Conservation (phyloP, 1,140 invertebrate genomes). For the Panulirus ornatus region DNA sequence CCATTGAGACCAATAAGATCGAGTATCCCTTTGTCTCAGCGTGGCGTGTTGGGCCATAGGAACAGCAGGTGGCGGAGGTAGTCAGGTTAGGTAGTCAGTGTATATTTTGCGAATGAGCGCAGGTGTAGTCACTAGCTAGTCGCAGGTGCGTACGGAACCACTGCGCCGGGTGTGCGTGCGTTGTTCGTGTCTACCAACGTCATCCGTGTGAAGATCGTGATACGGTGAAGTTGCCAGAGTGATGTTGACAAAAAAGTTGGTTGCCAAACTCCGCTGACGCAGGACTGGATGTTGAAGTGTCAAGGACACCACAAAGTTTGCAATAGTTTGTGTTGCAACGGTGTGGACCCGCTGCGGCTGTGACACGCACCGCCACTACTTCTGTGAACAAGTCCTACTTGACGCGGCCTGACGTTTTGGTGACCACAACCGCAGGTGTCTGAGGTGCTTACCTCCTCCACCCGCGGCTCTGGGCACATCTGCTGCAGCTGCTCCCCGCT, state of each 20-base stretch:
- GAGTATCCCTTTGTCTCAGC: constrained; percentile 57
- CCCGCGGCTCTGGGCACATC: too few relatives aligned
- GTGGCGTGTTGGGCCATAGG: constrained; percentile 42
- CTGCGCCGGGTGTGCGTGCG: constrained; percentile 41
- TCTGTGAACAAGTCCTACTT: too few relatives aligned
- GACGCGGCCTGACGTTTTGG: neutral
- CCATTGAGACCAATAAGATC: constrained; percentile 57
- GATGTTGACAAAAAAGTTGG: constrained; percentile 26
- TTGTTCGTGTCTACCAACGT: neutral
- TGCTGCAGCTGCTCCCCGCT: neutral
- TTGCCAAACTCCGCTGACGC: neutral
- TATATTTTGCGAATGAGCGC: constrained; percentile 74
- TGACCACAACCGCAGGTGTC: neutral
- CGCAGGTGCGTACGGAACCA: constrained; percentile 67
- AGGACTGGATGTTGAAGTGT: constrained; percentile 6
- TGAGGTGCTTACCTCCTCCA: neutral
- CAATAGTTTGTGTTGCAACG: too few relatives aligned
- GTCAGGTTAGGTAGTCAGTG: constrained; percentile 74
- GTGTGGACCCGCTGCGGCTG: too few relatives aligned
- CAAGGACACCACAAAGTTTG: constrained; percentile 15
- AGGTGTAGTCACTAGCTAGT: constrained; percentile 75
- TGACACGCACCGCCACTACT: too few relatives aligned
- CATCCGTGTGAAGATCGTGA: constrained; percentile 16
- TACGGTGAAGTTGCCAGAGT: neutral
- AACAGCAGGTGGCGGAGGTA: constrained; percentile 74